Conservation (phyloP, 2,888 invertebrate genomes). For the Pomacea canaliculata region DNA sequence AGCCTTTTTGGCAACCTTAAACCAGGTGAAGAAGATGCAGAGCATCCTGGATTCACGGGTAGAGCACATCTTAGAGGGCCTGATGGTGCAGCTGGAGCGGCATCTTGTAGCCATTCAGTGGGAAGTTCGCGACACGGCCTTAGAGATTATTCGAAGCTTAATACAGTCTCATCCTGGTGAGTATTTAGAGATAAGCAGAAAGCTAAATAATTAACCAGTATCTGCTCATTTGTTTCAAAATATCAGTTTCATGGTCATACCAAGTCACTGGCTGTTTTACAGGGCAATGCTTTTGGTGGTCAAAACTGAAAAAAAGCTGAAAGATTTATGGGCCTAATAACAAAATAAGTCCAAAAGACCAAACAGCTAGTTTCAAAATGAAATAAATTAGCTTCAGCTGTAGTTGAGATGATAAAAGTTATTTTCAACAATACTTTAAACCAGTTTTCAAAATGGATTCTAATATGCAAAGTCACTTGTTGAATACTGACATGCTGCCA, state of each 20-base stretch:
- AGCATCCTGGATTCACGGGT: background rate
- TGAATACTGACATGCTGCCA: too few relatives aligned
- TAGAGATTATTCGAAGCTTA: conserved; percentile 30
- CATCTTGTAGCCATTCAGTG: conserved; percentile 35
- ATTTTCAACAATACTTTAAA: too few relatives aligned
- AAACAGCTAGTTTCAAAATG: too few relatives aligned
- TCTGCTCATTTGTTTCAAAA: background rate
- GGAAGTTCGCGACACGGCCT: conserved; percentile 38
- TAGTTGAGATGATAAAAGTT: too few relatives aligned
- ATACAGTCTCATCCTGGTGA: conserved; percentile 13
- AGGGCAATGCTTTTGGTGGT: too few relatives aligned
- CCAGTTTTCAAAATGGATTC: too few relatives aligned
- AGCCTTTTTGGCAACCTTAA: conserved; percentile 10
- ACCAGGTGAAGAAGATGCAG: background rate
- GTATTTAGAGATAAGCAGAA: background rate
- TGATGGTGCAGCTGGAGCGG: conserved; percentile 24
- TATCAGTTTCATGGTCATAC: background rate
- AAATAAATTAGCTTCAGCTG: too few relatives aligned
- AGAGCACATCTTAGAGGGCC: background rate
- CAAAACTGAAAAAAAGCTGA: too few relatives aligned
- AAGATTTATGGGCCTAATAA: too few relatives aligned
- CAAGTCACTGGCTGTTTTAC: background rate
- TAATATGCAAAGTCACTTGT: too few relatives aligned
- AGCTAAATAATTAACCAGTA: background rate
- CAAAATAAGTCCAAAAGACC: too few relatives aligned